These are phyloP conservation scores for Plestiodon gilberti DNA, from an alignment of 2,113 vertebrate species.

Conservation along the genomic window DNA sequence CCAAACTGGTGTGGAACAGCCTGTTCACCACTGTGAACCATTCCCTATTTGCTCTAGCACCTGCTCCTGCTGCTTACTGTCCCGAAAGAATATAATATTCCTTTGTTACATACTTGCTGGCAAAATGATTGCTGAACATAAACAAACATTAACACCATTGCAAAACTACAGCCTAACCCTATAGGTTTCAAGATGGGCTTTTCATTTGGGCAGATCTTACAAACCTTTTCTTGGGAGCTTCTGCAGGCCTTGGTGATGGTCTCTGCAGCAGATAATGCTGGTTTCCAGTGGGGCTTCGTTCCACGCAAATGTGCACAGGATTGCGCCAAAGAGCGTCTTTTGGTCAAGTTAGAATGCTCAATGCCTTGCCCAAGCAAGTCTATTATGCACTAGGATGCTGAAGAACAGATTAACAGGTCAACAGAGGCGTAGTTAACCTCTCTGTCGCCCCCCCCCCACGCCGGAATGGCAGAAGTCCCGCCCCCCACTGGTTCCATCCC, in stretches of 20 bases:
- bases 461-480: too few species aligned
- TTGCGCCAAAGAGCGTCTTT: not conserved
- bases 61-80: not conserved
- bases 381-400: not conserved
- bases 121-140: not conserved
- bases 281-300: too few species aligned
- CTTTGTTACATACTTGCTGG: not conserved
- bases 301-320: too few species aligned
- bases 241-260: not conserved
- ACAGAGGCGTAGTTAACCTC: too few species aligned
- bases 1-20: not conserved
- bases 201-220: constrained; percentile 39
- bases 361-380: not conserved
- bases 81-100: not conserved
- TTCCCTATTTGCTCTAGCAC: not conserved
- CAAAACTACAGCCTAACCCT: constrained; percentile 4
- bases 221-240: constrained; percentile 29
- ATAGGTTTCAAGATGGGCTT: constrained; percentile 31
- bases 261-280: constrained; percentile 1
- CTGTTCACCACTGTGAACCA: not conserved
- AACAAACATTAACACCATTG: constrained; percentile 2
- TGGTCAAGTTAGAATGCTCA: not conserved
- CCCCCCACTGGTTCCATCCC: too few species aligned
- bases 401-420: not conserved
- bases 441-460: too few species aligned